Evolutionary conservation across 2,113 vertebrate species (phyloP).

Genomic region (Nothobranchius furzeri): DNA sequence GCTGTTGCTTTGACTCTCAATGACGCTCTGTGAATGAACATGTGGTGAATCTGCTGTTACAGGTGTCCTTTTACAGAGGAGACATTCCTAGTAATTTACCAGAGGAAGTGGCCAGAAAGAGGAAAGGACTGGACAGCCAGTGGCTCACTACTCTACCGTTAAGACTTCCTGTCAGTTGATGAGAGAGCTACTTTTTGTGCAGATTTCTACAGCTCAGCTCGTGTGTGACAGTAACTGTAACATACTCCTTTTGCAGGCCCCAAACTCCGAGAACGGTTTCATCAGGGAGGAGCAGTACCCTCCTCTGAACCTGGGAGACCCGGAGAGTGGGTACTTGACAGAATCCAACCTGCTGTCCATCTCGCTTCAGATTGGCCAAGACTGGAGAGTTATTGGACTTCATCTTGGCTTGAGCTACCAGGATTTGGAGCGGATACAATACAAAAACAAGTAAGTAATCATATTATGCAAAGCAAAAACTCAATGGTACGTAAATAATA

Average conservation of each 20-base stretch:
- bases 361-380: slow-evolving; percentile 85
- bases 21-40: background rate
- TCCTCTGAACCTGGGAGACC: slow-evolving; percentile 91
- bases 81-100: slow-evolving; percentile 83
- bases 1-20: background rate
- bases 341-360: slow-evolving; percentile 91
- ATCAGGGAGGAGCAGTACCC: slow-evolving; percentile 66
- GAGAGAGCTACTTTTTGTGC: background rate
- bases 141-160: slow-evolving; percentile 95
- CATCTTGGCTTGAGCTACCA: slow-evolving; percentile 86
- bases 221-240: background rate
- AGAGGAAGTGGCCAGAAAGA: slow-evolving; percentile 84
- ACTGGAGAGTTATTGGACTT: slow-evolving; percentile 90
- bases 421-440: slow-evolving; percentile 85
- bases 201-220: background rate
- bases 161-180: slow-evolving; percentile 85
- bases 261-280: slow-evolving; percentile 64
- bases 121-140: slow-evolving; percentile 81
- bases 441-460: slow-evolving; percentile 82
- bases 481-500: too few relatives aligned
- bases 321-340: slow-evolving; percentile 92
- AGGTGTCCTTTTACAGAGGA: slow-evolving; percentile 98
- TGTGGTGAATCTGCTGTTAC: slow-evolving; percentile 14
- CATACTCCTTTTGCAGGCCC: slow-evolving; percentile 48
- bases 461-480: background rate